These are phyloP conservation scores for Chrysotoxum bicinctum DNA, from an alignment of 2,888 invertebrate genomes.

Conservation along the genomic window DNA sequence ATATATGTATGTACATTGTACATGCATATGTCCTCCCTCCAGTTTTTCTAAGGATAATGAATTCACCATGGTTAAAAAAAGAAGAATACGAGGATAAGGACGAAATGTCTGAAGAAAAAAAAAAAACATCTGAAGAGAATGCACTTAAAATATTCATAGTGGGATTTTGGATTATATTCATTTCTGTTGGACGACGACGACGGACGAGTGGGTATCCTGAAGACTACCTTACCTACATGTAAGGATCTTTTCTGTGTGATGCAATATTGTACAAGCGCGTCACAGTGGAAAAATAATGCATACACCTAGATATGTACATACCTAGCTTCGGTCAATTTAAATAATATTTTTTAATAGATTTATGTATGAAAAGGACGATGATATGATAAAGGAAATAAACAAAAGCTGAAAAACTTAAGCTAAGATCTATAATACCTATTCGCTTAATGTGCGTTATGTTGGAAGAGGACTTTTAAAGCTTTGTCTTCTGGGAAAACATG, in stretches of 20 bases:
- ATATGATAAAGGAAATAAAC: too few species aligned
- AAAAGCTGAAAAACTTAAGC: too few species aligned
- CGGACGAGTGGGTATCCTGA: slow-evolving; percentile 8
- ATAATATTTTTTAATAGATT: neutral
- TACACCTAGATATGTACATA: neutral
- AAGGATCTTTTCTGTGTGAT: neutral
- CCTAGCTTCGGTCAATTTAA: neutral
- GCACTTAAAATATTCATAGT: slow-evolving; percentile 65
- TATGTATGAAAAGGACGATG: too few species aligned
- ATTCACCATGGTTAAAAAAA: slow-evolving; percentile 31
- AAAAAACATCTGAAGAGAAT: slow-evolving; percentile 1
- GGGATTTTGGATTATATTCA: slow-evolving; percentile 52
- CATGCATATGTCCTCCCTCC: slow-evolving; percentile 2
- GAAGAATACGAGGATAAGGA: neutral
- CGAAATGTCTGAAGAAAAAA: neutral
- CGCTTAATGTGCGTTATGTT: too few species aligned
- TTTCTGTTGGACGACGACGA: slow-evolving; percentile 20
- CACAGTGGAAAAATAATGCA: neutral
- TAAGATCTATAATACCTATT: too few species aligned
- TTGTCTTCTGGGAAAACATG: too few species aligned
- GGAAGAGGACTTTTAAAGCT: too few species aligned
- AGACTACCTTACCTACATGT: neutral
- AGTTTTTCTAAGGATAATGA: slow-evolving; percentile 28
- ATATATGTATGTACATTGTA: neutral
- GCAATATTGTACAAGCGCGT: neutral